Conservation (phyloP, 2,888 invertebrate genomes). For the Drosophila siamana region DNA sequence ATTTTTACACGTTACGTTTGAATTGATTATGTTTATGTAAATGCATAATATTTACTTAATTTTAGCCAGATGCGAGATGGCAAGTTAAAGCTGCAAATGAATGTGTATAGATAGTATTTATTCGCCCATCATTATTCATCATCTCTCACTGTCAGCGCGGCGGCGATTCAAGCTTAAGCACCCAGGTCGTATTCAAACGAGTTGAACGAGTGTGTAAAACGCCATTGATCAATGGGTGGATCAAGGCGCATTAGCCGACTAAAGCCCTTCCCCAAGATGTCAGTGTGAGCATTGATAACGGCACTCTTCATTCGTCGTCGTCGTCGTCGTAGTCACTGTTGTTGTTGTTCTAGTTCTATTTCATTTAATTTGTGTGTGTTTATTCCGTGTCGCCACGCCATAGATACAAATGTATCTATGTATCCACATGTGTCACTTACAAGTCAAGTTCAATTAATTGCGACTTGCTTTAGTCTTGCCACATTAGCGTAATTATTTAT, state of each 20-base stretch:
- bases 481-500: neutral
- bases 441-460: constrained; percentile 33
- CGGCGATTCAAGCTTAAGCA: constrained; percentile 19
- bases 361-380: neutral
- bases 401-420: constrained; percentile 15
- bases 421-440: constrained; percentile 12
- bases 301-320: neutral
- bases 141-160: constrained; percentile 55
- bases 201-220: constrained; percentile 26
- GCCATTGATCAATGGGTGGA: constrained; percentile 59
- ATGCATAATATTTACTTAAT: neutral
- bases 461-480: neutral
- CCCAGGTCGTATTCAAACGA: constrained; percentile 21
- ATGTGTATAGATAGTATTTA: constrained; percentile 33
- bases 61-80: constrained; percentile 8
- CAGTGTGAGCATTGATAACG: constrained; percentile 18
- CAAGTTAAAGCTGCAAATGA: constrained; percentile 21
- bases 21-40: neutral
- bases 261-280: constrained; percentile 45
- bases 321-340: too few relatives aligned
- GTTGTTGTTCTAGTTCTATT: too few relatives aligned
- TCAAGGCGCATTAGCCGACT: constrained; percentile 47
- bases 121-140: constrained; percentile 39
- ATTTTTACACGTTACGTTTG: too few relatives aligned
- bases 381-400: neutral